Evolutionary conservation across 2,888 invertebrate genomes (phyloP).

Genomic region (Anagyrus pseudococci): DNA sequence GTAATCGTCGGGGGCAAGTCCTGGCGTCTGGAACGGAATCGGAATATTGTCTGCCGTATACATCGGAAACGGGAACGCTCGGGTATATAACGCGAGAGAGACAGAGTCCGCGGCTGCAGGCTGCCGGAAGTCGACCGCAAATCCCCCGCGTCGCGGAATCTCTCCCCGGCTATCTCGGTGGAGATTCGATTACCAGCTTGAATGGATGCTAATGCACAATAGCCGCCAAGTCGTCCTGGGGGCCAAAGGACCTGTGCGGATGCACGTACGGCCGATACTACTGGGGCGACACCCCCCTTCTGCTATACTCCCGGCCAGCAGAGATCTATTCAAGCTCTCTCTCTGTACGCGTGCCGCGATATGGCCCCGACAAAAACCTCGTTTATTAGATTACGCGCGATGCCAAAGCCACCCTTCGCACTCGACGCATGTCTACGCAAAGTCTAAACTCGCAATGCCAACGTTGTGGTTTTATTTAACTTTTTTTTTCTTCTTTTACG

Average conservation of each 20-base stretch:
- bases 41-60: too few relatives aligned
- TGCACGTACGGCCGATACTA: not conserved
- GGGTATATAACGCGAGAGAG: not conserved
- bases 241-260: too few relatives aligned
- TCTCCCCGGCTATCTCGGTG: slow-evolving; percentile 44
- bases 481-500: too few relatives aligned
- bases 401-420: slow-evolving; percentile 42
- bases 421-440: too few relatives aligned
- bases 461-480: slow-evolving; percentile 6
- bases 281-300: not conserved
- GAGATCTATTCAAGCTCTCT: slow-evolving; percentile 39
- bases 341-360: slow-evolving; percentile 39
- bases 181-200: slow-evolving; percentile 52
- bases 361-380: slow-evolving; percentile 57
- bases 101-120: too few relatives aligned
- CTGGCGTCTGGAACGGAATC: too few relatives aligned
- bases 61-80: too few relatives aligned
- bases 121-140: slow-evolving; percentile 58
- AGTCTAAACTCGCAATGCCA: too few relatives aligned
- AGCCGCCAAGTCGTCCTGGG: slow-evolving; percentile 39
- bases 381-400: slow-evolving; percentile 59
- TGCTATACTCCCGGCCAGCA: slow-evolving; percentile 37
- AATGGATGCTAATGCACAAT: slow-evolving; percentile 63
- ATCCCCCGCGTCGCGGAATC: slow-evolving; percentile 56
- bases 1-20: too few relatives aligned